Evolutionary conservation across 2,797 vertebrate species (phyloP).

Genomic region (Pipistrellus kuhlii): DNA sequence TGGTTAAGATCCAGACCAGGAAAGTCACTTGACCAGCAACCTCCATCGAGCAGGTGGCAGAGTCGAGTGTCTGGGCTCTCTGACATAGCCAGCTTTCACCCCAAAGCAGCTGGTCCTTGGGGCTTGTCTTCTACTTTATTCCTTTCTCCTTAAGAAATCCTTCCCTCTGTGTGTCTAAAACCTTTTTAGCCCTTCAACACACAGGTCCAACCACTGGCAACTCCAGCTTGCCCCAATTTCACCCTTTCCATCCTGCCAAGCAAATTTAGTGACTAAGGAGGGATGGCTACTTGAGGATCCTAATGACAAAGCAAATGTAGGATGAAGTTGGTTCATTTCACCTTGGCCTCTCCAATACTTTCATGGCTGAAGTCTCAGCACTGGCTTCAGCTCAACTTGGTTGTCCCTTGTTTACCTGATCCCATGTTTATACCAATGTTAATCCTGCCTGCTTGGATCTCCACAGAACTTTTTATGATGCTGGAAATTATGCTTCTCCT

Average conservation of each 20-base stretch:
- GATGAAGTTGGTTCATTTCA: background rate
- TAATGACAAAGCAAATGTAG: background rate
- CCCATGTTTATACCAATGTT: background rate
- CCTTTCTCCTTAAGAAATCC: background rate
- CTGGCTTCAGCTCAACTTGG: background rate
- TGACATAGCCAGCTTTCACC: background rate
- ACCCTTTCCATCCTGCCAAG: background rate
- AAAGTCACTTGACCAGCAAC: background rate
- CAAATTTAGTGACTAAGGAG: background rate
- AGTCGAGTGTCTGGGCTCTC: background rate
- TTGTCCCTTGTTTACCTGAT: background rate
- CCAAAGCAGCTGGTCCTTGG: background rate
- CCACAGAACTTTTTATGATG: background rate
- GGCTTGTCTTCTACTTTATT: background rate
- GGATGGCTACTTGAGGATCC: background rate
- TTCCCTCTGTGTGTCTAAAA: background rate
- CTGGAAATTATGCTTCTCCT: background rate
- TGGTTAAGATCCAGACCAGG: background rate
- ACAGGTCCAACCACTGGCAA: background rate
- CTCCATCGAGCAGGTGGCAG: background rate
- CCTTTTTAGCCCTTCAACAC: background rate
- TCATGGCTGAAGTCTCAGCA: background rate
- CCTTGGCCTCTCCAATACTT: background rate
- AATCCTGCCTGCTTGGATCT: background rate
- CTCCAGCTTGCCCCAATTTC: background rate